These are phyloP conservation scores for Enteromius afrohamiltoni DNA, from an alignment of 2,797 vertebrate genomes.

Conservation along the genomic window DNA sequence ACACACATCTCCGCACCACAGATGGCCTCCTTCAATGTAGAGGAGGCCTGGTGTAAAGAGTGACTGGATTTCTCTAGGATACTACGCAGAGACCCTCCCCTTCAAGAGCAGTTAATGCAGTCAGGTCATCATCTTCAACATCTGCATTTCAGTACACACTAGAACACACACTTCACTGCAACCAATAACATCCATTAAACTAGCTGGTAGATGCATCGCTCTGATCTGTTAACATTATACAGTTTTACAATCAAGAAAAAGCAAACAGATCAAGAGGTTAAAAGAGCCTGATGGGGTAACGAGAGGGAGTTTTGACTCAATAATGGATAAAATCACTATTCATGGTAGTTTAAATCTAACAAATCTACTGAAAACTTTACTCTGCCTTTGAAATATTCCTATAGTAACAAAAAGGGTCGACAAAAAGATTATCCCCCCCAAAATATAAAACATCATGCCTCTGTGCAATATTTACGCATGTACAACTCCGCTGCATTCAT, in stretches of 20 bases:
- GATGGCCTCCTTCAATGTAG: slow-evolving; percentile 25
- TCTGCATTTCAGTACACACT: neutral
- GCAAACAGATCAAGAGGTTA: slow-evolving; percentile 10
- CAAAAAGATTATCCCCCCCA: slow-evolving; percentile 17
- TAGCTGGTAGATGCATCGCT: slow-evolving; percentile 7
- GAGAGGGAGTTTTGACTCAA: neutral
- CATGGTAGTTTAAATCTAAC: neutral
- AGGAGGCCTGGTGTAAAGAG: slow-evolving; percentile 16
- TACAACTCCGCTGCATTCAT: slow-evolving; percentile 61
- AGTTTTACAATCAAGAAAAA: neutral
- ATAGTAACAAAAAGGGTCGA: slow-evolving; percentile 11
- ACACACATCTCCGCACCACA: slow-evolving; percentile 60
- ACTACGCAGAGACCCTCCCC: neutral
- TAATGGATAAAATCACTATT: slow-evolving; percentile 5
- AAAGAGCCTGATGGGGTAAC: neutral
- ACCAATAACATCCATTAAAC: slow-evolving; percentile 13
- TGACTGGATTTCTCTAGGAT: neutral
- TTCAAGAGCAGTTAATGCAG: neutral
- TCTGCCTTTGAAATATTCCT: slow-evolving; percentile 31
- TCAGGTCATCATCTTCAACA: neutral
- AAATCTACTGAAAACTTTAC: slow-evolving; percentile 20
- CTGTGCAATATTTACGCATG: slow-evolving; percentile 56
- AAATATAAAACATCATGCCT: slow-evolving; percentile 50
- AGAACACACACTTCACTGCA: slow-evolving; percentile 22
- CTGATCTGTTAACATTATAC: slow-evolving; percentile 22